Percentiles rank a stretch among this genome's conserved stretches.
Evolutionary conservation across 2,797 vertebrate genomes (phyloP).

Genomic region (Eulemur albifrons): DNA sequence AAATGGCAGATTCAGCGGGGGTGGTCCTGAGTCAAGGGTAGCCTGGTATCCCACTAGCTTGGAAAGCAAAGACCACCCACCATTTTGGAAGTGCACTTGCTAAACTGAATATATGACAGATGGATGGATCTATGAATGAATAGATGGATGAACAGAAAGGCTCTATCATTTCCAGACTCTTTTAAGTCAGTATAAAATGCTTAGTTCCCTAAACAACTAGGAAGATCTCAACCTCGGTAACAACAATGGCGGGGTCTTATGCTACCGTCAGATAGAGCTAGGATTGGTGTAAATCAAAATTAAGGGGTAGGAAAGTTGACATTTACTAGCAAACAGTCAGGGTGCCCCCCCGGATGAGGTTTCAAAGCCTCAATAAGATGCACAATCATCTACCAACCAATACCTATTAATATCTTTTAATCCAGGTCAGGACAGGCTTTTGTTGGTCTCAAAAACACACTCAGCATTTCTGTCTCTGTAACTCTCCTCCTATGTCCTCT

Average conservation of each 20-base stretch:
- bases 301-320: background rate
- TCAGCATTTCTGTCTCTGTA: background rate
- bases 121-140: background rate
- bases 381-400: background rate
- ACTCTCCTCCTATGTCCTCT: background rate
- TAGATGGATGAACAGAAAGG: background rate
- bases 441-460: background rate
- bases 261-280: background rate
- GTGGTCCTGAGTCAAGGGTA: background rate
- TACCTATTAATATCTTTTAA: background rate
- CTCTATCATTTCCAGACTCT: background rate
- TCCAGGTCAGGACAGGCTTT: background rate
- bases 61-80: background rate
- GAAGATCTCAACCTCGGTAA: background rate
- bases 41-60: background rate
- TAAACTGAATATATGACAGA: background rate
- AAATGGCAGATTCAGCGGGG: background rate
- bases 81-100: background rate
- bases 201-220: background rate
- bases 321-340: background rate
- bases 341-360: background rate
- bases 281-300: background rate
- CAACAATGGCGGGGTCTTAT: background rate
- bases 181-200: background rate
- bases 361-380: background rate